Evolutionary conservation across 2,888 invertebrate genomes (phyloP), one percentile per base, ranked within the genome.

Genomic region (Plemyria rubiginata): DNA sequence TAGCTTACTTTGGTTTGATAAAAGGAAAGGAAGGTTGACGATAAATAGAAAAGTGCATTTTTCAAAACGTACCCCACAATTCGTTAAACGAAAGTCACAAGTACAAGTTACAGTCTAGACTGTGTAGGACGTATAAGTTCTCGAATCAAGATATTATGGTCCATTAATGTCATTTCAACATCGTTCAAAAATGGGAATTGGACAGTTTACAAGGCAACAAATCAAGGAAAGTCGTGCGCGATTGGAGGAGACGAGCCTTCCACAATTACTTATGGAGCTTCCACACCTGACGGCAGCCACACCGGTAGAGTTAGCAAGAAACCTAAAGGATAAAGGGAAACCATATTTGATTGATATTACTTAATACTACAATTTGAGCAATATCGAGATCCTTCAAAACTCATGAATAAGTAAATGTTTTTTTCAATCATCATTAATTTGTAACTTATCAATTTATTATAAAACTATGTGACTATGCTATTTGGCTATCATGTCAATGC

Each of bases 201-300:
- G 65, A 71, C 70, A 69, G 67, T 71, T 68, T 59, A 60, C 66
- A 61, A 68, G 73, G 51, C 70, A 67, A 75, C 77, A 79, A 78
- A 79, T 77, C 78, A 79, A 67, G 60, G 45, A 28, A 38, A 55
- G 71, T 82, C 83, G 81, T 85, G 83, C 73, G 55, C 53, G 4
- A 57, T 50, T 48, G 58, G 62, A 73, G 77, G 73, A 75, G 85
- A 80, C 80, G 79, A 77, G 78, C 76, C 73, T 76, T 75, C 76
- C 76, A 74, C 86, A 81, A 86, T 87, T 85, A 87, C 85, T 84
- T 54, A 57, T 49, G 50, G 55, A 40, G 48, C 38, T 48, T 28
- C 48, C 40, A 40, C 48, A 40, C 55, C 79, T 78, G 56, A 41
- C 11, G 15, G 4, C 50, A 41, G 15, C 32, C 15, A 51, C 12